Evolutionary conservation across 2,888 invertebrate species (phyloP), one percentile per base, ranked within the genome.

Genomic region (Cerceris ruficornis): DNA sequence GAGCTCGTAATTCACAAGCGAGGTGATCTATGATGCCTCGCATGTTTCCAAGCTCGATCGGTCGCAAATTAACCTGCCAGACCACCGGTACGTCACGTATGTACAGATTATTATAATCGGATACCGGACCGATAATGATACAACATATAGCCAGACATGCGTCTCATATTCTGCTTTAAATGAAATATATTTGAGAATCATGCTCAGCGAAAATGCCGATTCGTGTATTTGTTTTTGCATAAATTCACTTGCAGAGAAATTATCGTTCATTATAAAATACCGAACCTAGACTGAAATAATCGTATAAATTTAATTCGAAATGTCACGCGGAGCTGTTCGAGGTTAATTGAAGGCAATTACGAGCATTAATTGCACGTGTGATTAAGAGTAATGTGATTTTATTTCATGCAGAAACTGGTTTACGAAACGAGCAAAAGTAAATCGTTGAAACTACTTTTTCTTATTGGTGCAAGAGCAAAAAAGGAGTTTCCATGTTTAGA

Each of bases 21-120:
- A 61, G 60, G 52, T 41, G 64, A 70, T 69, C 46, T 66, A 54
- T 57, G 71, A 78, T 71, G 69, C 60, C 42, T 11, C 42, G 65
- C 78, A 65, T 77, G 72, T 72, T 62, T 57, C 60, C 57, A 68
- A 67, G 69, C 74, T 77, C 80, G 72, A 74, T 70, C 70, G 71
- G 11, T 8, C 54, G 54, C 61, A 60, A 52, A 77, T 68, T 69
- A 43, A 61, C 58, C 52, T 15, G 50, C 28, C 43, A 60, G 46
- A 43, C 60, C 28, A 28, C 28, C 28, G 28, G 28, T 1, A 28
- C 55, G 41, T 46, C 55, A 65, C 54, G 60, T 54, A 60, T 14
- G 2, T 15, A 9, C 65, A 28, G 71, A 60, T 55, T 14, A 55
- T 60, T 61, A 39, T 54, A 74, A 71, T 54, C 57, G 59, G 68